Conservation (phyloP, 2,113 vertebrate genomes). For the Paradoxurus hermaphroditus region DNA sequence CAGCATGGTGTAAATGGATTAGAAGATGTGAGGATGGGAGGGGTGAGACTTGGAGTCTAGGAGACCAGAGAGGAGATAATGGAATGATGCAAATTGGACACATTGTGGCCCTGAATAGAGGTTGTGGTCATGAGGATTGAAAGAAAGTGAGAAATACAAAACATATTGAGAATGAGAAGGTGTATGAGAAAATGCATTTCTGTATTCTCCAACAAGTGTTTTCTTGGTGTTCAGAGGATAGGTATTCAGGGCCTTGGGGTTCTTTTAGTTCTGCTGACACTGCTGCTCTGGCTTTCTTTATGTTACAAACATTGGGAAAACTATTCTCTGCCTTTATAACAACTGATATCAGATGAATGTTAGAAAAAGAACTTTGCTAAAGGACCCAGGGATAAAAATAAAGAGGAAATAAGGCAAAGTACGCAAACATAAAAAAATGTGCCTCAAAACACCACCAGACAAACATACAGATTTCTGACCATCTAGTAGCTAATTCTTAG, state of each 20-base stretch:
- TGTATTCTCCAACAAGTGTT: neutral
- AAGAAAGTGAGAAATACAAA: neutral
- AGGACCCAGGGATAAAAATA: neutral
- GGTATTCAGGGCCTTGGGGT: neutral
- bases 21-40: neutral
- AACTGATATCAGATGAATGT: neutral
- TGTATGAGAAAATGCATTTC: neutral
- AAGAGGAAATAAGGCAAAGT: neutral
- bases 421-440: neutral
- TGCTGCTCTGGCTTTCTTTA: neutral
- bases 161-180: neutral
- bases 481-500: neutral
- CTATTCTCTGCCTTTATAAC: neutral
- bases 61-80: neutral
- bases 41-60: neutral
- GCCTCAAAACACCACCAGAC: neutral
- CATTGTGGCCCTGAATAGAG: neutral
- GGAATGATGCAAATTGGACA: neutral
- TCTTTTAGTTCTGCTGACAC: slow-evolving; percentile 30
- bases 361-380: slow-evolving; percentile 20
- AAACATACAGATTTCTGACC: neutral
- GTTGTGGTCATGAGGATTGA: neutral
- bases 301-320: neutral
- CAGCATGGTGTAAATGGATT: neutral
- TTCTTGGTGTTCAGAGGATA: slow-evolving; percentile 6